These are phyloP conservation scores for Hydropsyche tenuis DNA, from an alignment of 1,140 invertebrate species.

Conservation along the genomic window DNA sequence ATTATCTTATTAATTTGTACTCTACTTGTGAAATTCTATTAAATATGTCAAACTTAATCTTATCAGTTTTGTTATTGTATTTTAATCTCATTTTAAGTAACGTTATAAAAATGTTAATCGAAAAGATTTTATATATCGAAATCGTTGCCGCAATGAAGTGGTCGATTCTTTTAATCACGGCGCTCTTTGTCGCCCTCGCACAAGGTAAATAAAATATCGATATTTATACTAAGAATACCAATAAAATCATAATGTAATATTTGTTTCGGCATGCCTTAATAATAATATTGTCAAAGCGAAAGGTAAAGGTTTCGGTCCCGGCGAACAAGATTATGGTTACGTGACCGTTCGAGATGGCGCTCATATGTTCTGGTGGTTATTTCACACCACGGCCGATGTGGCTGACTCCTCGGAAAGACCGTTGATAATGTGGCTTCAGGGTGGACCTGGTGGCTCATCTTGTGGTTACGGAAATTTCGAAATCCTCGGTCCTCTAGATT, in stretches of 20 bases:
- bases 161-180: background rate
- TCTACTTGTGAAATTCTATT: background rate
- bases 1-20: constrained; percentile 1
- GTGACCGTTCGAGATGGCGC: constrained; percentile 71
- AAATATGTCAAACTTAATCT: background rate
- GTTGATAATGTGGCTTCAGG: constrained; percentile 81
- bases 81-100: no score
- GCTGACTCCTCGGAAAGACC: constrained; percentile 67
- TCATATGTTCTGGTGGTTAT: constrained; percentile 86
- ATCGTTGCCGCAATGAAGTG: background rate
- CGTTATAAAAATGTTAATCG: no score
- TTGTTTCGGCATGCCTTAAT: background rate
- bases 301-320: constrained; percentile 52
- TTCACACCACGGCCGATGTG: constrained; percentile 71
- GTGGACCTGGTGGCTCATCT: constrained; percentile 77
- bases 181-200: background rate
- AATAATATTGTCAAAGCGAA: background rate
- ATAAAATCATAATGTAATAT: no score
- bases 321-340: constrained; percentile 57
- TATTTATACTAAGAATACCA: no score
- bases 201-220: background rate
- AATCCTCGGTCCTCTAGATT: constrained; percentile 76
- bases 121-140: background rate
- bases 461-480: constrained; percentile 81
- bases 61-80: no score